These are phyloP conservation scores for Caenorhabditis angaria DNA, from an alignment of 2,888 invertebrate species.

Conservation along the genomic window DNA sequence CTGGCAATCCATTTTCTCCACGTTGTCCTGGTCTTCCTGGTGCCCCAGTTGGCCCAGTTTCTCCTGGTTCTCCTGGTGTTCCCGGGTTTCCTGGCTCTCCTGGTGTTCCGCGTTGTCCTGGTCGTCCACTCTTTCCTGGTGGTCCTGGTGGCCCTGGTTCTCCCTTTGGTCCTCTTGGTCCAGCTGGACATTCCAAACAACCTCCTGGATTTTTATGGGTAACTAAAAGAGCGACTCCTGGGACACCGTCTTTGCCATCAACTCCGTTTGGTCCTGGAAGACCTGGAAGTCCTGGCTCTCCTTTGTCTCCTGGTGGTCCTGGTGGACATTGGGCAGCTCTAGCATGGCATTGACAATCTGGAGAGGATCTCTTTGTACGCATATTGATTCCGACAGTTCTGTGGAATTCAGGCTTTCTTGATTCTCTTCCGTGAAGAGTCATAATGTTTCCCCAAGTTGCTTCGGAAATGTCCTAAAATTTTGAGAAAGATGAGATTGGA, in stretches of 20 bases:
- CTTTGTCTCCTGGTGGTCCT: conserved; percentile 50
- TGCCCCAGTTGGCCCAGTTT: conserved; percentile 50
- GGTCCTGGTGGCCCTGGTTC: conserved; percentile 49
- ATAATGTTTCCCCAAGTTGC: conserved; percentile 51
- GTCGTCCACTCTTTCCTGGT: conserved; percentile 49
- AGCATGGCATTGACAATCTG: conserved; percentile 43
- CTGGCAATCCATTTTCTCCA: conserved; percentile 54
- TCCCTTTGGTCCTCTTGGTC: conserved; percentile 44
- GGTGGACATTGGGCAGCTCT: conserved; percentile 44
- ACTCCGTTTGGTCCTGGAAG: conserved; percentile 49
- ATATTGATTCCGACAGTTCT: conserved; percentile 38
- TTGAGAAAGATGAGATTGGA: too few species aligned
- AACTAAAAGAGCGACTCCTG: conserved; percentile 48
- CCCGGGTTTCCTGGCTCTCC: conserved; percentile 50
- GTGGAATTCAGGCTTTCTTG: conserved; percentile 17
- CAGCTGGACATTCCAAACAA: conserved; percentile 53
- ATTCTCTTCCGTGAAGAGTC: conserved; percentile 33
- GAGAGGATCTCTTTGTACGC: conserved; percentile 32
- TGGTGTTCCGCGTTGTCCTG: conserved; percentile 45
- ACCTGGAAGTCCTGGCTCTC: conserved; percentile 46
- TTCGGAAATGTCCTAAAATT: conserved; percentile 45
- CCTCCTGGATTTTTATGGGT: conserved; percentile 50
- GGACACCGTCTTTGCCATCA: conserved; percentile 52
- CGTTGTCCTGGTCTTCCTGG: conserved; percentile 54
- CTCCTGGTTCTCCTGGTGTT: conserved; percentile 45